These are phyloP conservation scores for Philaenus spumarius DNA, from an alignment of 1,140 invertebrate species.

Conservation along the genomic window DNA sequence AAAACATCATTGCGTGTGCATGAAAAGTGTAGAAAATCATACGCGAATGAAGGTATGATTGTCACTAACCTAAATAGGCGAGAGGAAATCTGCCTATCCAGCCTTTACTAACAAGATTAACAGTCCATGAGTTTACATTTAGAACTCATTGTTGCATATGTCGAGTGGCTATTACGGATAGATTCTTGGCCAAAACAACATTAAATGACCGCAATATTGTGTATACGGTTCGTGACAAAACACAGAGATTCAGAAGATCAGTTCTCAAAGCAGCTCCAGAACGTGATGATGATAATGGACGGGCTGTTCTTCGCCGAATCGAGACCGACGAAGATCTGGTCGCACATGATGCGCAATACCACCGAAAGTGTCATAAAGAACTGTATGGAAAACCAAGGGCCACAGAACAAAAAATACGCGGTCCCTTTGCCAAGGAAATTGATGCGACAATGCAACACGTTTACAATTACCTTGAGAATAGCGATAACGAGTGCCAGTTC, in stretches of 20 bases:
- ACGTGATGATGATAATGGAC: background rate
- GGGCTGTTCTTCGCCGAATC: background rate
- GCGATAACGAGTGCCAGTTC: too few relatives aligned
- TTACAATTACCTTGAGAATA: too few relatives aligned
- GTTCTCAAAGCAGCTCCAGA: background rate
- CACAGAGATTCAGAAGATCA: background rate
- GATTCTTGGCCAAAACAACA: background rate
- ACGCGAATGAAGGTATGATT: background rate
- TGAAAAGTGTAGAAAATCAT: constrained; percentile 4
- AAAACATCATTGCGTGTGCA: background rate
- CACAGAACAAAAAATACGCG: background rate
- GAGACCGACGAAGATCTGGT: background rate
- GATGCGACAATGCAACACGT: background rate
- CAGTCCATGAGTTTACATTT: too few relatives aligned
- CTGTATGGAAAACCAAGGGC: background rate
- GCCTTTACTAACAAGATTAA: background rate
- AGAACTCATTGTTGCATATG: background rate
- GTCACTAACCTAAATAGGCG: background rate
- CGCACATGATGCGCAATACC: background rate
- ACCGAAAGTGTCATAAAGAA: background rate
- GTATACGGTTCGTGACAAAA: constrained; percentile 1
- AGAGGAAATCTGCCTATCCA: background rate
- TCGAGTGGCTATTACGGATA: background rate
- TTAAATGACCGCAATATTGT: background rate
- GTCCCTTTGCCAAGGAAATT: background rate